Conservation (phyloP, 2,113 vertebrate species). For the Salvator merianae region DNA sequence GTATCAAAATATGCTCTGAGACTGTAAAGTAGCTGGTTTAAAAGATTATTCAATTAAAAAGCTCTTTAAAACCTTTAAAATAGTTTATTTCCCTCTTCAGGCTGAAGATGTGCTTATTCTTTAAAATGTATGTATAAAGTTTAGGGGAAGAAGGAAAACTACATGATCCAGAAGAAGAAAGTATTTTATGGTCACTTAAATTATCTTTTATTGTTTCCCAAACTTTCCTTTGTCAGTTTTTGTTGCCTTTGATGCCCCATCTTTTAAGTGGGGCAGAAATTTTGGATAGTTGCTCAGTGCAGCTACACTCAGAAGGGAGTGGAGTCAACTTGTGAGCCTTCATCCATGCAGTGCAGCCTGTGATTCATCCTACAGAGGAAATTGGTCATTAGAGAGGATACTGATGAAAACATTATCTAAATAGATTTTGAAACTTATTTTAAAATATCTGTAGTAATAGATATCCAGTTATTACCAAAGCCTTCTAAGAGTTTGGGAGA, state of each 20-base stretch:
- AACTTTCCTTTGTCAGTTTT: background rate
- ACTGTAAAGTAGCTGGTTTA: background rate
- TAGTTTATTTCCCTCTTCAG: background rate
- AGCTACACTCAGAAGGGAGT: background rate
- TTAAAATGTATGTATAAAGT: background rate
- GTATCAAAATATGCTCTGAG: background rate
- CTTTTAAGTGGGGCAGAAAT: background rate
- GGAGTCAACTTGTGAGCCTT: background rate
- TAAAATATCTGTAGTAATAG: background rate
- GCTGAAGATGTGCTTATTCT: background rate
- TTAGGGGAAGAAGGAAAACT: background rate
- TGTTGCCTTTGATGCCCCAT: background rate
- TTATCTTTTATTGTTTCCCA: too few relatives aligned
- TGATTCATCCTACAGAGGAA: background rate
- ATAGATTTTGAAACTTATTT: background rate
- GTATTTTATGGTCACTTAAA: background rate
- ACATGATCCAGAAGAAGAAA: background rate
- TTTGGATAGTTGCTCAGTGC: background rate
- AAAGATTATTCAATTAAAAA: background rate
- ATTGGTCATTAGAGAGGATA: too few relatives aligned
- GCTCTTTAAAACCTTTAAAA: background rate
- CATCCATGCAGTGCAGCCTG: background rate
- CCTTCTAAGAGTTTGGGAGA: background rate
- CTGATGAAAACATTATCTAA: background rate
- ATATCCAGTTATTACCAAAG: background rate